Evolutionary conservation across 2,113 vertebrate genomes (phyloP).

Genomic region (Thryonomys swinderianus): DNA sequence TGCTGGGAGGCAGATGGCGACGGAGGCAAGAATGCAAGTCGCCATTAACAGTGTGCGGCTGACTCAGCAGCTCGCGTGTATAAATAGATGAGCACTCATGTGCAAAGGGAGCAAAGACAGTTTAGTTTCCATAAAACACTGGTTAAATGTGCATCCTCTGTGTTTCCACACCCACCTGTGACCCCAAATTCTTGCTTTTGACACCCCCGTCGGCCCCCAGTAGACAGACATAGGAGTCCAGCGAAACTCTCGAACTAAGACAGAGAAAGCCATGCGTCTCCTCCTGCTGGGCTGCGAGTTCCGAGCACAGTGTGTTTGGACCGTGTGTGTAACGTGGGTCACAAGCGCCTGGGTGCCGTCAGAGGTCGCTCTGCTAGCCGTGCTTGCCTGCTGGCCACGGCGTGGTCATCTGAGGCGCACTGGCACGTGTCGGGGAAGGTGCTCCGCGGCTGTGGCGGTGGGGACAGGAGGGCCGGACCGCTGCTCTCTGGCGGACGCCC

Average conservation of each 20-base stretch:
- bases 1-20: neutral
- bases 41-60: neutral
- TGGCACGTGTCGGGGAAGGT: neutral
- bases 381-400: neutral
- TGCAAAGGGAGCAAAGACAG: neutral
- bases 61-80: neutral
- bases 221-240: neutral
- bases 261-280: neutral
- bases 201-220: neutral
- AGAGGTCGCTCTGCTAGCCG: no score
- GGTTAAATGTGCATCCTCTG: neutral
- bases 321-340: neutral
- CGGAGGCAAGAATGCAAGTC: neutral
- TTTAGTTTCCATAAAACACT: neutral
- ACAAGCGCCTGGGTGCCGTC: no score
- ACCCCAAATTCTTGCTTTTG: neutral
- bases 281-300: neutral
- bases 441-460: neutral
- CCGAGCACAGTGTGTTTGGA: conserved; percentile 14
- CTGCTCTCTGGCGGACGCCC: neutral
- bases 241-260: neutral
- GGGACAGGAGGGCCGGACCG: neutral
- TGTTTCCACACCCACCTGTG: neutral
- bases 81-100: neutral
- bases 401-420: neutral